Percentiles rank a stretch among this genome's conserved stretches.
These are phyloP conservation scores for Nephrotoma guestfalica DNA, from an alignment of 2,888 invertebrate species.

Conservation along the genomic window DNA sequence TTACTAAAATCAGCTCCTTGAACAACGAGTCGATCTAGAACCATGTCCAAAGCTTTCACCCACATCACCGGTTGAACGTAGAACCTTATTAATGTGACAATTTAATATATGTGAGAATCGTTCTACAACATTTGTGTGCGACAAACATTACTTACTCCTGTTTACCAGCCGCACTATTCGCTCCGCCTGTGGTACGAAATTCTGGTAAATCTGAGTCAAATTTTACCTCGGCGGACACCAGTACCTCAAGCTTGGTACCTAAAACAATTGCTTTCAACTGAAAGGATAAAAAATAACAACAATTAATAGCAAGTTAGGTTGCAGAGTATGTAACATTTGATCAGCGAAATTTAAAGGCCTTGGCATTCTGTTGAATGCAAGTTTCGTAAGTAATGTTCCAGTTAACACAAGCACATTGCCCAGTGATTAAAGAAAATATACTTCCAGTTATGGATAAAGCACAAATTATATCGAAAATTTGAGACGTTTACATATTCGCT, in stretches of 20 bases:
- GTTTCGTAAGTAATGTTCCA: no score
- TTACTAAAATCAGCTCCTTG: conserved; percentile 70
- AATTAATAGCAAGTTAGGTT: no score
- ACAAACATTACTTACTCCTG: conserved; percentile 22
- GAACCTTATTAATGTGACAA: conserved; percentile 33
- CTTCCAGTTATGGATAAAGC: no score
- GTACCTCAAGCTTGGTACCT: conserved; percentile 51
- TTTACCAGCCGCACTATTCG: conserved; percentile 33
- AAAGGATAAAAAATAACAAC: background rate
- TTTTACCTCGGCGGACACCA: conserved; percentile 68
- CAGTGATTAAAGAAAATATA: no score
- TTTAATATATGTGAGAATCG: background rate
- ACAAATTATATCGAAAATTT: no score
- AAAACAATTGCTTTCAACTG: conserved; percentile 85
- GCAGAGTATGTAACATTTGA: no score
- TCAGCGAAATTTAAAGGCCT: no score
- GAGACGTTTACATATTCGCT: no score
- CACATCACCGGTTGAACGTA: conserved; percentile 83
- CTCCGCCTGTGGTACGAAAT: conserved; percentile 51
- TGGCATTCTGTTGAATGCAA: no score
- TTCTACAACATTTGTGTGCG: background rate
- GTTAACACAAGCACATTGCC: no score
- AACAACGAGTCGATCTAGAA: conserved; percentile 68
- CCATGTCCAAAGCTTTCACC: conserved; percentile 88
- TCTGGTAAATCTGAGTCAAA: conserved; percentile 91